Evolutionary conservation across 1,140 invertebrate species (phyloP).

Genomic region (Ectropis grisescens): DNA sequence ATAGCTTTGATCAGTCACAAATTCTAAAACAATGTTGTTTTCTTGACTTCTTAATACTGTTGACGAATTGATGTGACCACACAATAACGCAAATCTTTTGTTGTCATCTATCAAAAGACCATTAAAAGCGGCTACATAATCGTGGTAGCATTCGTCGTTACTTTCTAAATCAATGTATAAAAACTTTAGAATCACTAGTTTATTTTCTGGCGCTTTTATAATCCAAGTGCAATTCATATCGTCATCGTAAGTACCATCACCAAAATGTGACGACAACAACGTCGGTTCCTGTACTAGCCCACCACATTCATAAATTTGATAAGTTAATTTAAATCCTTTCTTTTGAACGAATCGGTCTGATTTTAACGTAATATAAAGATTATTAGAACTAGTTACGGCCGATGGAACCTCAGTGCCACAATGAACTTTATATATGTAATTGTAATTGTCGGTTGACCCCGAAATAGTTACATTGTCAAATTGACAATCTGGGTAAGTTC

Average conservation of each 20-base stretch:
- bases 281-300: slow-evolving; percentile 16
- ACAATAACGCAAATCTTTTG: slow-evolving; percentile 72
- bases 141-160: slow-evolving; percentile 49
- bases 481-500: slow-evolving; percentile 33
- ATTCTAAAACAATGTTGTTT: slow-evolving; percentile 72
- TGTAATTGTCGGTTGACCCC: not conserved
- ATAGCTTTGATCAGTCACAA: slow-evolving; percentile 58
- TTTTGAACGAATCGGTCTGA: slow-evolving; percentile 59
- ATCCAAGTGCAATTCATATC: slow-evolving; percentile 83
- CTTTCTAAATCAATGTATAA: slow-evolving; percentile 68
- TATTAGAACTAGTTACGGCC: slow-evolving; percentile 12
- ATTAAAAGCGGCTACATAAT: slow-evolving; percentile 75
- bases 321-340: slow-evolving; percentile 70
- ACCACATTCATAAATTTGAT: slow-evolving; percentile 65
- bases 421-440: slow-evolving; percentile 13
- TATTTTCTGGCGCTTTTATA: slow-evolving; percentile 78
- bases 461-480: slow-evolving; percentile 44
- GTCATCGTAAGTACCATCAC: slow-evolving; percentile 39
- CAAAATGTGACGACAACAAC: slow-evolving; percentile 12
- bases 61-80: slow-evolving; percentile 73
- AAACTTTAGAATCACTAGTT: slow-evolving; percentile 78
- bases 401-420: slow-evolving; percentile 38
- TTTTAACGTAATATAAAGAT: slow-evolving; percentile 26
- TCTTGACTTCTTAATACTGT: slow-evolving; percentile 70
- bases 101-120: slow-evolving; percentile 50